phyloP scores from a whole-genome alignment of 1,140 invertebrate genomes.

The Mercenaria mercenaria region DNA sequence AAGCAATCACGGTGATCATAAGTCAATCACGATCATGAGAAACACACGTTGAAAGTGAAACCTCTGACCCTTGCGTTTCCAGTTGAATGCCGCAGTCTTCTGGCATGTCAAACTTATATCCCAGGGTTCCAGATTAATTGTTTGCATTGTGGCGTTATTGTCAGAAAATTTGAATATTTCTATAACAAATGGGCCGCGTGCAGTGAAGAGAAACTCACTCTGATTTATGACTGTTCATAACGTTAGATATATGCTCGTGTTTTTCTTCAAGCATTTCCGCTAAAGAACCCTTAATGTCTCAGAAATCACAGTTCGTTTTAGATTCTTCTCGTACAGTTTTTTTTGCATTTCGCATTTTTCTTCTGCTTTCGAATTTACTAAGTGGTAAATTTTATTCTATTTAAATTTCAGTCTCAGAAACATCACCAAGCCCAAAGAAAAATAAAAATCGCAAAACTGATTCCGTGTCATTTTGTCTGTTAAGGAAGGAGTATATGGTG shows the following conservation, averaged over 20 bases:
- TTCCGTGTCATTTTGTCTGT: too few species aligned
- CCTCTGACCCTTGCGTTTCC: constrained; percentile 57
- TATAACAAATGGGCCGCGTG: constrained; percentile 49
- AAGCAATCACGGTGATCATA: constrained; percentile 51
- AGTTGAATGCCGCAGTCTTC: constrained; percentile 21
- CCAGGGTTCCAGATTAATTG: constrained; percentile 56
- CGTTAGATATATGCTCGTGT: neutral
- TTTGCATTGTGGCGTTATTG: constrained; percentile 27
- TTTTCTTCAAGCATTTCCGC: neutral
- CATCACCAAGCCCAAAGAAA: too few species aligned
- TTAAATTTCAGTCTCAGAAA: too few species aligned
- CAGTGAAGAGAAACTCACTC: constrained; percentile 37
- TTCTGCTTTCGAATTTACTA: too few species aligned
- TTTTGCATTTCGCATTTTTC: too few species aligned
- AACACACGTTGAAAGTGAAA: constrained; percentile 34
- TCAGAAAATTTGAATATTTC: constrained; percentile 66
- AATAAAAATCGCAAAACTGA: too few species aligned
- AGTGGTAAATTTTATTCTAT: too few species aligned
- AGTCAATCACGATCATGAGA: constrained; percentile 57
- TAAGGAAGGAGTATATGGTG: too few species aligned
- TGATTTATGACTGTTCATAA: constrained; percentile 54
- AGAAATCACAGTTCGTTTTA: neutral
- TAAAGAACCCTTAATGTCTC: constrained; percentile 1
- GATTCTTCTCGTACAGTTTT: neutral
- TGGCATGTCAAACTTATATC: constrained; percentile 56